phyloP scores from a whole-genome alignment of 64 coral and sea anemone genomes.

The Cladopsammia gracilis region DNA sequence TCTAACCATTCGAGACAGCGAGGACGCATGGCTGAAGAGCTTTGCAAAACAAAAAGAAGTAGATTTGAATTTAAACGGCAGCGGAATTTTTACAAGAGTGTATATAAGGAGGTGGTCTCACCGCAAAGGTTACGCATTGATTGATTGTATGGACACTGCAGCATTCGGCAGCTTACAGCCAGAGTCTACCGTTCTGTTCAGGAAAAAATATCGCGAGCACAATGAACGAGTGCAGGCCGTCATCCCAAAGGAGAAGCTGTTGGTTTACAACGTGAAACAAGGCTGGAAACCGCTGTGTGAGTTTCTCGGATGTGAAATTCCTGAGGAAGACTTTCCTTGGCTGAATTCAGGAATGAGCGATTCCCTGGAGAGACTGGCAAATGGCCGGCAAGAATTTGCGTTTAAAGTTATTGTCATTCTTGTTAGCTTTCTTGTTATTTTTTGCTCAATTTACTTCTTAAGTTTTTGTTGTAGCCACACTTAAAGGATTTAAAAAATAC shows the following conservation, averaged over 20 bases:
- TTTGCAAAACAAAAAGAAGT: slow-evolving; percentile 2
- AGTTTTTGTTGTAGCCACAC: too few relatives aligned
- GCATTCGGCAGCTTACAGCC: too few relatives aligned
- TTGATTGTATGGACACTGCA: neutral
- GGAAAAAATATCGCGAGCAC: slow-evolving; percentile 31
- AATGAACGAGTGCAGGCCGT: neutral
- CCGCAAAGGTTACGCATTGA: neutral
- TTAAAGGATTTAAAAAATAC: too few relatives aligned
- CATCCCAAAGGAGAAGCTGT: neutral
- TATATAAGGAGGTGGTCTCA: neutral
- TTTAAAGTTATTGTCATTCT: neutral
- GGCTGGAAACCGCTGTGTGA: neutral
- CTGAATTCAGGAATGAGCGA: neutral
- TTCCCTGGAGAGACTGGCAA: neutral
- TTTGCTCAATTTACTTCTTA: too few relatives aligned
- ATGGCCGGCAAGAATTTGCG: neutral
- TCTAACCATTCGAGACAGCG: too few relatives aligned
- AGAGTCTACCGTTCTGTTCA: neutral
- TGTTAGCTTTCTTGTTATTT: neutral
- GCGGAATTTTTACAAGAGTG: neutral
- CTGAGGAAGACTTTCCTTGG: neutral
- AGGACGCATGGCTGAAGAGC: too few relatives aligned
- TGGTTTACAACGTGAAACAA: neutral
- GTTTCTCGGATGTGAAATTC: neutral
- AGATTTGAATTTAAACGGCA: neutral